These are phyloP conservation scores for Porites divaricata DNA, from an alignment of 92 coral and sea anemone genomes.

Conservation along the genomic window DNA sequence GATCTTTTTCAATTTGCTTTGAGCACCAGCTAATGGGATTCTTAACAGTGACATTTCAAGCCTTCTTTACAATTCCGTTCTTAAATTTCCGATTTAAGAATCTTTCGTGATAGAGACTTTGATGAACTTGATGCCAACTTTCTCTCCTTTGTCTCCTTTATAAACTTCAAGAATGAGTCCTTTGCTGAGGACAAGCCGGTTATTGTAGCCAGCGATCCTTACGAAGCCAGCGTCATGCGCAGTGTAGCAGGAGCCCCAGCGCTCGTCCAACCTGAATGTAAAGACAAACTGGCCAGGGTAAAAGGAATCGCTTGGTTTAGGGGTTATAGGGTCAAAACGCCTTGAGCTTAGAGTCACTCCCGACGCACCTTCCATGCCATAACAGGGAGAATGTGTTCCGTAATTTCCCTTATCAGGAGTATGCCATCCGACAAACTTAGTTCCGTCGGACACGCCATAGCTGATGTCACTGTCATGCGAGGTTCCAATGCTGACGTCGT, in stretches of 20 bases:
- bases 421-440: slow-evolving; percentile 32
- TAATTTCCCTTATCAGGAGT: slow-evolving; percentile 26
- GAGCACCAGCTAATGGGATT: background rate
- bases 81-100: background rate
- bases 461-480: slow-evolving; percentile 40
- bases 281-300: slow-evolving; percentile 36
- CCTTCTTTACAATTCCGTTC: background rate
- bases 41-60: background rate
- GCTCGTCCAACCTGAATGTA: slow-evolving; percentile 43
- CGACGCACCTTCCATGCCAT: slow-evolving; percentile 30
- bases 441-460: slow-evolving; percentile 55
- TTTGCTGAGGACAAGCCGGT: slow-evolving; percentile 38
- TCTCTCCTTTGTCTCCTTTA: slow-evolving; percentile 23
- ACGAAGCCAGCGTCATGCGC: slow-evolving; percentile 55
- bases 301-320: slow-evolving; percentile 10
- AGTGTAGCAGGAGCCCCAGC: slow-evolving; percentile 65
- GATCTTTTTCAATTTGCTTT: no score
- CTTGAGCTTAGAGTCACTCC: slow-evolving; percentile 13
- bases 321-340: background rate
- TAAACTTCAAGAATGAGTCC: slow-evolving; percentile 60
- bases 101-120: slow-evolving; percentile 32
- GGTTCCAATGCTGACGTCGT: slow-evolving; percentile 32
- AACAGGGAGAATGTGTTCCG: slow-evolving; percentile 23
- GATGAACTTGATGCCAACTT: slow-evolving; percentile 52
- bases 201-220: slow-evolving; percentile 18